These are phyloP conservation scores for Galago senegalensis DNA, from an alignment of 2,797 vertebrate genomes.

Conservation along the genomic window DNA sequence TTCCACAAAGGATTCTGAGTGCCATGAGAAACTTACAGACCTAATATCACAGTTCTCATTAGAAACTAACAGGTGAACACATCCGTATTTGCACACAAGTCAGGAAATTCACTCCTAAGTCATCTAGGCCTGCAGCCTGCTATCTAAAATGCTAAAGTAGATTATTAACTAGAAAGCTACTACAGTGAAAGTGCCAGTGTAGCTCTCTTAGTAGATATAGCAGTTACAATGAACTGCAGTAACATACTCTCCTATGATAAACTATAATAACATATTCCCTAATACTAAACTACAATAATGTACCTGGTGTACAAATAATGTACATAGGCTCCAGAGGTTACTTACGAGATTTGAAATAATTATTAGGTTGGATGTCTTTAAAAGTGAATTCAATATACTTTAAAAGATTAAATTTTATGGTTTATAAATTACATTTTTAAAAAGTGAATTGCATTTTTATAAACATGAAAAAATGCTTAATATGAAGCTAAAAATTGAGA, in stretches of 20 bases:
- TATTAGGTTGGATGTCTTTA: neutral
- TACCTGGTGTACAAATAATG: neutral
- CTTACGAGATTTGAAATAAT: neutral
- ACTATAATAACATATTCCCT: neutral
- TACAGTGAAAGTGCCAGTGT: neutral
- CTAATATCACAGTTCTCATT: neutral
- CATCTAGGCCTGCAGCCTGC: neutral
- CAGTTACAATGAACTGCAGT: neutral
- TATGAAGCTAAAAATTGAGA: constrained; percentile 12
- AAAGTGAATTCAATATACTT: neutral
- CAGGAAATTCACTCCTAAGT: neutral
- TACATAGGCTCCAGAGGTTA: neutral
- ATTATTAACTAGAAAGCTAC: neutral
- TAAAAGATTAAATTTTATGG: neutral
- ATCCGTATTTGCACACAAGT: neutral
- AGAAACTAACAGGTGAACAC: neutral
- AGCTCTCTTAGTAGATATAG: neutral
- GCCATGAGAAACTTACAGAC: neutral
- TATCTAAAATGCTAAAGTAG: neutral
- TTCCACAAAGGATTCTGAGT: constrained; percentile 9
- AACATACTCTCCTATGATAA: neutral
- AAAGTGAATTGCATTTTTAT: constrained; percentile 14
- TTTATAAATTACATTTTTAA: constrained; percentile 43
- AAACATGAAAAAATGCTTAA: neutral
- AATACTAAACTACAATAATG: neutral